Conservation (phyloP, 2,113 vertebrate species). For the Xenus cinereus region DNA sequence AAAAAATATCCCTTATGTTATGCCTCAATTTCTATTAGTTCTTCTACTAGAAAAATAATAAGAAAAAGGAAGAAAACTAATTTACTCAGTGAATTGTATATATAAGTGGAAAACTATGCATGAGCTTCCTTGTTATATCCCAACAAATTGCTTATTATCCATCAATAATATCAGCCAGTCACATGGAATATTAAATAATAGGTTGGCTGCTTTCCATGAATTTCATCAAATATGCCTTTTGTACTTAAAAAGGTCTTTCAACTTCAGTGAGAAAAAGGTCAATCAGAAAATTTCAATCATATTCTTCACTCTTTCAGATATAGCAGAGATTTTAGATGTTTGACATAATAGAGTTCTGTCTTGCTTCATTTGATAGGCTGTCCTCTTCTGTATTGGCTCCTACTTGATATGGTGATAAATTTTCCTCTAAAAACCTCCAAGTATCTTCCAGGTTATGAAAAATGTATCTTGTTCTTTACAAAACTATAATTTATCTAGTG, state of each 20-base stretch:
- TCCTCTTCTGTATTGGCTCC: not conserved
- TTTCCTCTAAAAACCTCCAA: not conserved
- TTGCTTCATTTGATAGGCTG: not conserved
- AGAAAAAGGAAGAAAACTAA: conserved; percentile 1
- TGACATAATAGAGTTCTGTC: conserved; percentile 2
- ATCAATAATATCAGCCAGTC: conserved; percentile 26
- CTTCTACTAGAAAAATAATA: not conserved
- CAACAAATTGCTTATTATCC: conserved; percentile 30
- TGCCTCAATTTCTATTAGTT: not conserved
- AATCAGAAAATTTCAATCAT: not conserved
- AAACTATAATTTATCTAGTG: not conserved
- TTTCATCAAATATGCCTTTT: conserved; percentile 15
- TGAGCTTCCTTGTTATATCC: not conserved
- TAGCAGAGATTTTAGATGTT: conserved; percentile 10
- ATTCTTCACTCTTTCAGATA: not conserved
- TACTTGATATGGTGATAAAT: conserved; percentile 1
- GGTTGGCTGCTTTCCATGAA: conserved; percentile 26
- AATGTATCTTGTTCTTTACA: not conserved
- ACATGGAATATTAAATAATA: conserved; percentile 47
- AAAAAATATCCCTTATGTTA: not conserved
- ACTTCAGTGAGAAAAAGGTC: conserved; percentile 24
- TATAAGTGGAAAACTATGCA: not conserved
- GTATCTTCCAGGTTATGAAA: not conserved
- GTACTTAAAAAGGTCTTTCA: not conserved
- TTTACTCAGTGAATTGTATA: not conserved